phyloP scores from a whole-genome alignment of 1,140 invertebrate species.

The Marisa cornuarietis region DNA sequence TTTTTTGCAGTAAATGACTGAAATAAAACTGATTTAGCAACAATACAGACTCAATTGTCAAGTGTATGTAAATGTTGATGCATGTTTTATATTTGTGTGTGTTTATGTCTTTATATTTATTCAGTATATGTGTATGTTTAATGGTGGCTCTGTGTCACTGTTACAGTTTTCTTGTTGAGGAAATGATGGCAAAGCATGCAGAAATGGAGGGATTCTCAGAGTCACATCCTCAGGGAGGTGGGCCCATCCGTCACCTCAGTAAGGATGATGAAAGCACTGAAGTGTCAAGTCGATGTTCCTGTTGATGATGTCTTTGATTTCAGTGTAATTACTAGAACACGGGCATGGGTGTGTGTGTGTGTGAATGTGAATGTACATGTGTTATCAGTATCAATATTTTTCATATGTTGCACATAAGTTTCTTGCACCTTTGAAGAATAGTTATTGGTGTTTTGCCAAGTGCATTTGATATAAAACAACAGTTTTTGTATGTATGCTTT shows the following conservation, averaged over 20 bases:
- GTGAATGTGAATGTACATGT: too few species aligned
- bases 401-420: too few species aligned
- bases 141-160: conserved; percentile 1
- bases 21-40: too few species aligned
- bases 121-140: not conserved
- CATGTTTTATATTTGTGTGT: not conserved
- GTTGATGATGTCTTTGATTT: not conserved
- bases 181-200: conserved; percentile 58
- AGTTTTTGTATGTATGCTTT: too few species aligned
- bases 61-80: not conserved
- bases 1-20: not conserved
- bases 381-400: too few species aligned
- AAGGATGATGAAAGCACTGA: conserved; percentile 15
- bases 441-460: too few species aligned
- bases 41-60: not conserved
- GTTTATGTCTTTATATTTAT: not conserved
- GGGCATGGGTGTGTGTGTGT: too few species aligned
- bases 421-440: too few species aligned
- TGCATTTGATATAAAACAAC: too few species aligned
- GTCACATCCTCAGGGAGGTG: conserved; percentile 30
- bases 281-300: not conserved
- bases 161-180: conserved; percentile 57
- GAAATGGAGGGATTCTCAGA: conserved; percentile 55
- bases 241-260: conserved; percentile 12
- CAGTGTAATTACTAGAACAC: too few species aligned